phyloP scores from a whole-genome alignment of 2,888 invertebrate genomes.

The Synanthedon myopaeformis region DNA sequence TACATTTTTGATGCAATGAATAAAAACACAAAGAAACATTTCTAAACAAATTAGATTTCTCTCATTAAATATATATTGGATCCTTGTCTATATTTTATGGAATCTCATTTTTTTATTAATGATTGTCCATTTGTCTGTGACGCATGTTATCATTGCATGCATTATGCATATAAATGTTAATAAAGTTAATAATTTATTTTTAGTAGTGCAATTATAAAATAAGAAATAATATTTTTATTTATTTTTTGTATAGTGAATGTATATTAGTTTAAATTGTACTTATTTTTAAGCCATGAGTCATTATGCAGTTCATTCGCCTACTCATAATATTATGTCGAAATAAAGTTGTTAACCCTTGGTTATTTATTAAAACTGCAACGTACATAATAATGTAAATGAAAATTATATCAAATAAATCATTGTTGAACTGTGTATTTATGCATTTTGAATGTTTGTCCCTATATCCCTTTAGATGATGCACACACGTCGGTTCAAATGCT shows the following conservation, averaged over 20 bases:
- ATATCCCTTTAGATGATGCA: conserved; percentile 3
- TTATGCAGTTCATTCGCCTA: too few relatives aligned
- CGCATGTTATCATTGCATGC: conserved; percentile 22
- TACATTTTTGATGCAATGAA: too few relatives aligned
- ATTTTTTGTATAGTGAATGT: background rate
- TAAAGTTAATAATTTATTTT: background rate
- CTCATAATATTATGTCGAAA: too few relatives aligned
- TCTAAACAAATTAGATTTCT: too few relatives aligned
- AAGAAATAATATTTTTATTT: background rate
- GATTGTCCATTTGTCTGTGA: conserved; percentile 1
- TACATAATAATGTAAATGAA: conserved; percentile 10
- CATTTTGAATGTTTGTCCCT: conserved; percentile 20
- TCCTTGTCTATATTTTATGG: too few relatives aligned
- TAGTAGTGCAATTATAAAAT: conserved; percentile 5
- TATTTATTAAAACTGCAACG: background rate
- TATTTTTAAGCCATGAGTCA: too few relatives aligned
- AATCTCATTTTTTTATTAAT: too few relatives aligned
- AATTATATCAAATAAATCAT: conserved; percentile 14
- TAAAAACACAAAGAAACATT: too few relatives aligned
- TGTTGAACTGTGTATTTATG: conserved; percentile 15
- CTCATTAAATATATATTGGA: too few relatives aligned
- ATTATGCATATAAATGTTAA: conserved; percentile 7
- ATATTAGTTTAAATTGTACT: too few relatives aligned
- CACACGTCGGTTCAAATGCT: conserved; percentile 15
- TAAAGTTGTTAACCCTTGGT: too few relatives aligned